phyloP scores from a whole-genome alignment of 2,888 invertebrate genomes.

The Saturnia pavonia region DNA sequence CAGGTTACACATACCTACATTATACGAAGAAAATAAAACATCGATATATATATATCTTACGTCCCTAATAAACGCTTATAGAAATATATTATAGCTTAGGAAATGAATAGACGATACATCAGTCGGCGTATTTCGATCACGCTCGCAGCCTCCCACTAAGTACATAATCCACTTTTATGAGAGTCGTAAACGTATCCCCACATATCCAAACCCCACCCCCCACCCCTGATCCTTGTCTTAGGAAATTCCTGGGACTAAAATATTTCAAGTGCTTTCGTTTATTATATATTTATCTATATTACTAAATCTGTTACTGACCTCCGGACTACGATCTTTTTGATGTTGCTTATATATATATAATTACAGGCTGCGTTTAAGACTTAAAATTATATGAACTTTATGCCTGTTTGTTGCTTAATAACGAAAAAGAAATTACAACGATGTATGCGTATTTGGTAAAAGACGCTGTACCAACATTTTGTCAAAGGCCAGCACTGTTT shows the following conservation, averaged over 20 bases:
- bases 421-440: too few relatives aligned
- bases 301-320: too few relatives aligned
- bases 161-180: constrained; percentile 53
- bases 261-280: constrained; percentile 11
- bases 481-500: too few relatives aligned
- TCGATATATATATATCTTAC: neutral
- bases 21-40: too few relatives aligned
- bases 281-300: constrained; percentile 8
- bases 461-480: too few relatives aligned
- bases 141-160: constrained; percentile 32
- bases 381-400: too few relatives aligned
- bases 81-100: constrained; percentile 8
- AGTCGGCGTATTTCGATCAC: constrained; percentile 39
- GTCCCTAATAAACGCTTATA: neutral
- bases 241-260: constrained; percentile 6
- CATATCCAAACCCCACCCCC: constrained; percentile 7
- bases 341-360: too few relatives aligned
- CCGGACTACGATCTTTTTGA: too few relatives aligned
- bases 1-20: too few relatives aligned
- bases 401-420: too few relatives aligned
- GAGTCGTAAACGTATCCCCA: constrained; percentile 45
- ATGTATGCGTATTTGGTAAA: too few relatives aligned
- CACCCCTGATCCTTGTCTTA: neutral
- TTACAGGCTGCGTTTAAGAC: too few relatives aligned
- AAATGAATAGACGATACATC: constrained; percentile 33